These are phyloP conservation scores for Meloe dianella DNA, from an alignment of 2,888 invertebrate genomes.

Conservation along the genomic window DNA sequence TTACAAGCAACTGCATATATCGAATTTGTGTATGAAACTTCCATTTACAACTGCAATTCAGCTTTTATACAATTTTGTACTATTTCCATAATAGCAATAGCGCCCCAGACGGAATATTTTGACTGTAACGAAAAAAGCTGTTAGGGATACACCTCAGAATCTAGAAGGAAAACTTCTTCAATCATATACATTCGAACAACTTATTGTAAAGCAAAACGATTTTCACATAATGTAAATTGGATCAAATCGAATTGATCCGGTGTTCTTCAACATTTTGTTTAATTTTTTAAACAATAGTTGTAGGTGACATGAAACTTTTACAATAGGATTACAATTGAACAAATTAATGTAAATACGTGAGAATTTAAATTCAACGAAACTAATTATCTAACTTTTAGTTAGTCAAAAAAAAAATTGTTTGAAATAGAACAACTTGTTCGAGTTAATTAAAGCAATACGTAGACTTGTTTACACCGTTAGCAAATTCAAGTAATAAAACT, in stretches of 20 bases:
- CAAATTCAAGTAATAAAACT: background rate
- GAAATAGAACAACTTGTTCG: background rate
- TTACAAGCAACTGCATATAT: too few species aligned
- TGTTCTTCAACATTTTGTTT: background rate
- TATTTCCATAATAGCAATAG: background rate
- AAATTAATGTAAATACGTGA: background rate
- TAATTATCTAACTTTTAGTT: background rate
- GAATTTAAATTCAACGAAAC: background rate
- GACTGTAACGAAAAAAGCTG: background rate
- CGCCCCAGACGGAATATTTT: background rate
- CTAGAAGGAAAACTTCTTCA: background rate
- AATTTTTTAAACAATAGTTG: background rate
- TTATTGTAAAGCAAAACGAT: background rate
- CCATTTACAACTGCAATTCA: background rate
- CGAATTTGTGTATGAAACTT: too few species aligned
- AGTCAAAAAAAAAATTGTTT: background rate
- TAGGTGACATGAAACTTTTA: background rate
- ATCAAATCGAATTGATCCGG: background rate
- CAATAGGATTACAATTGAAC: background rate
- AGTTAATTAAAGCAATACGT: slow-evolving; percentile 24
- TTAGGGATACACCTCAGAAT: background rate
- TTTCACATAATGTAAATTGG: background rate
- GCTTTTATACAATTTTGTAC: background rate
- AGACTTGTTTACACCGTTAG: slow-evolving; percentile 23
- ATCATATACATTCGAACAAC: background rate